Evolutionary conservation across 2,113 vertebrate genomes (phyloP).

Genomic region (Syngnathus floridae): DNA sequence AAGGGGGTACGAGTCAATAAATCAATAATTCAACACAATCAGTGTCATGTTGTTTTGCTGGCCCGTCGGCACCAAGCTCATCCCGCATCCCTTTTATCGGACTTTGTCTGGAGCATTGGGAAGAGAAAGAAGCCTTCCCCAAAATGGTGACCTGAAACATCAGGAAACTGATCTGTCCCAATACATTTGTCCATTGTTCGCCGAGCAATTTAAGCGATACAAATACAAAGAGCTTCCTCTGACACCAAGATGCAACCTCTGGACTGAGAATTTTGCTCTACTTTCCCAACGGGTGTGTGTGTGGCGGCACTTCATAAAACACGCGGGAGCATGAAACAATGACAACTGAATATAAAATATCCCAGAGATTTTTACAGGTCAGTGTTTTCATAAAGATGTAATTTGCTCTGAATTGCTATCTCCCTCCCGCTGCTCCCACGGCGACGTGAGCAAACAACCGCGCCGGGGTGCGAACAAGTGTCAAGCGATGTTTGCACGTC

Average conservation of each 20-base stretch:
- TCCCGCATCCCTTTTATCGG: too few species aligned
- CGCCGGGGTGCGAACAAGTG: constrained; percentile 40
- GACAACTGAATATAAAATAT: constrained; percentile 35
- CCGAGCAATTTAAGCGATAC: neutral
- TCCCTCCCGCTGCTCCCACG: constrained; percentile 15
- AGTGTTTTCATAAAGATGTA: constrained; percentile 28
- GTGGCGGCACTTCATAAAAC: constrained; percentile 25
- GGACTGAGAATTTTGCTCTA: constrained; percentile 60
- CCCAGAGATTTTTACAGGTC: constrained; percentile 33
- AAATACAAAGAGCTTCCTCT: constrained; percentile 51
- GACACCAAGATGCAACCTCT: constrained; percentile 56
- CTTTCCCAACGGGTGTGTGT: neutral
- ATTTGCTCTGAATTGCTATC: constrained; percentile 29
- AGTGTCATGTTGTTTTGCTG: too few species aligned
- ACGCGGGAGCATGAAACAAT: constrained; percentile 23
- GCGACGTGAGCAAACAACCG: constrained; percentile 30
- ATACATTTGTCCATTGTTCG: neutral
- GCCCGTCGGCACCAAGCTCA: too few species aligned
- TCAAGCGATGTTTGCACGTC: constrained; percentile 45
- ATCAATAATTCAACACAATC: too few species aligned
- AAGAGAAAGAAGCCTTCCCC: neutral
- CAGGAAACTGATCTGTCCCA: neutral
- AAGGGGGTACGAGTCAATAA: too few species aligned
- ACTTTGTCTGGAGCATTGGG: neutral
- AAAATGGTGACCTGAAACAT: neutral